A percentile compares a stretch with the other conserved stretches of the same genome.
Evolutionary conservation across 2,113 vertebrate genomes (phyloP).

Genomic region (Mirounga angustirostris): DNA sequence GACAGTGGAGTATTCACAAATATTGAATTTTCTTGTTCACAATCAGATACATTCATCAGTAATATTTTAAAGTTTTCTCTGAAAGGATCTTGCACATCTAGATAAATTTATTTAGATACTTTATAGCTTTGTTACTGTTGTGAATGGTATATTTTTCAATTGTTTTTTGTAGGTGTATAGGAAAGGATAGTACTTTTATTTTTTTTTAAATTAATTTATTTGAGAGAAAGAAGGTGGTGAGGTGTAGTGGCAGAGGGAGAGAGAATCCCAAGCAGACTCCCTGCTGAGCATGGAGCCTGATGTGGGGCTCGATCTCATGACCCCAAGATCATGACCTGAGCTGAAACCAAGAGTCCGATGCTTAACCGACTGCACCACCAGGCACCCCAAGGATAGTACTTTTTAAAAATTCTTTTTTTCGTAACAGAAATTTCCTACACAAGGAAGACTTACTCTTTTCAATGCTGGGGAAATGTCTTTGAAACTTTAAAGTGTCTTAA

Average conservation of each 20-base stretch:
- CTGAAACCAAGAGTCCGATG: not conserved
- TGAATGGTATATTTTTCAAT: not conserved
- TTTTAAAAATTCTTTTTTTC: not conserved
- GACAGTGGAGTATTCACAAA: not conserved
- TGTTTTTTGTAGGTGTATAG: not conserved
- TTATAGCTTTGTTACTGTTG: constrained; percentile 19
- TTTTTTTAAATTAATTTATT: not conserved
- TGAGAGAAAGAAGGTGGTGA: not conserved
- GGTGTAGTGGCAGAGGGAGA: not conserved
- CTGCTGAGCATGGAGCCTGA: not conserved
- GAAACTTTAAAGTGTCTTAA: not conserved
- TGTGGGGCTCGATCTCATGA: not conserved
- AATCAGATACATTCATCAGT: not conserved
- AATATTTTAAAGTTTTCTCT: constrained; percentile 18
- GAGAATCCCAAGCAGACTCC: not conserved
- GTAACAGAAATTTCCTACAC: not conserved
- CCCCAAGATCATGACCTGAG: not conserved
- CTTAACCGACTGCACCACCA: not conserved
- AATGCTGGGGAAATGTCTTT: not conserved
- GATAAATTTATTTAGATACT: not conserved
- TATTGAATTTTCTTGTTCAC: not conserved
- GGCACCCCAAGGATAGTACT: not conserved
- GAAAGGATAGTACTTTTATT: not conserved
- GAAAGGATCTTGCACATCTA: not conserved
- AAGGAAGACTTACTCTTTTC: not conserved